Base-by-base conservation (phyloP, 2,113 vertebrate species). In the Ramphastos sulfuratus region DNA sequence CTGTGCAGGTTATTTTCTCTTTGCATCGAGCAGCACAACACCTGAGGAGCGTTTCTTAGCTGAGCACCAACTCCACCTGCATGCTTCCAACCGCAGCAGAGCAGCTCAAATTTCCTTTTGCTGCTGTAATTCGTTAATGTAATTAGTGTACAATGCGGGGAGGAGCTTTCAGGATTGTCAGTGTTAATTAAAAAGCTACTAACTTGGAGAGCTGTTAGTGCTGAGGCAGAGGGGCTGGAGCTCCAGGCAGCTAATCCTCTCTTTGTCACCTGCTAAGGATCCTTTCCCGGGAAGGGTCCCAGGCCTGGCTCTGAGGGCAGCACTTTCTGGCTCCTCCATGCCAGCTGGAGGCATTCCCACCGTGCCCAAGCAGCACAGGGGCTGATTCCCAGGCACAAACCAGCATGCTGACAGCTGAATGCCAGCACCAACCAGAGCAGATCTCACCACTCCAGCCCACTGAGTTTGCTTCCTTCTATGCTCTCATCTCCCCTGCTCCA, bases 181-280 rank as follows among this genome's bases (percentile, higher is more conserved):
- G 76, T 94, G 93, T 98, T 98, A 98, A 97, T 98, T 97, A 97
- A 97, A 97, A 97, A 97, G 92, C 76, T 96, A 97, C 95, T 97
- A 97, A 97, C 89, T 96, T 97, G 96, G 96, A 96, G 96, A 92
- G 52, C 85, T 96, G 90, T 96, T 95, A 97, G 96, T 96, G 91
- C 54, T 82, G 91, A 93, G 82, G 94, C 79, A 89, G 79, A 90
- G 55, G 76, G 55, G 50, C 31, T 87, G 89, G 66, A 67, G 67
- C 79, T 95, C 19, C 19, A 85, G 60, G 89, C 69, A 94, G 77
- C 93, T 94, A 96, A 97, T 96, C 66, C 42, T 87, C 95, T 92
- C 75, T 94, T 97, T 97, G 94, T 95, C 83, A 82, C 73, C 96
- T 96, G 73, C 42, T 88, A 80, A 92, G 85, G 70, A 95, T 89